Evolutionary conservation across 2,113 vertebrate genomes (phyloP), one percentile per base, ranked within the genome.

Genomic region (Aramus guarauna): DNA sequence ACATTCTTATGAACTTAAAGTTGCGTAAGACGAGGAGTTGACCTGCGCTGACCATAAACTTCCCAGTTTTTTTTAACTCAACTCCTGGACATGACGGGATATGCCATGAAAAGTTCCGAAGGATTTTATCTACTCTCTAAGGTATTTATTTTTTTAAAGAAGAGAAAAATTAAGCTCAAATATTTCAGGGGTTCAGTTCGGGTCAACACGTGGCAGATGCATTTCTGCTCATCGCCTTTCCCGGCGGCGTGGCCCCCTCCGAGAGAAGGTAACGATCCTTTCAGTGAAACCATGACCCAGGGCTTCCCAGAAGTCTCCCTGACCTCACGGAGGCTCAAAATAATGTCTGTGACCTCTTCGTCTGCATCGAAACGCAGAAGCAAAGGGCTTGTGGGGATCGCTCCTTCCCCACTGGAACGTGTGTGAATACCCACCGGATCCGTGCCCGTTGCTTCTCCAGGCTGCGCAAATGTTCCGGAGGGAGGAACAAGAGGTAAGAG

Each of bases 141-240:
- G 15, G 30, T 58, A 24, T 58, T 76, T 43, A 2, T 39, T 55
- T 63, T 27, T 85, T 59, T 36, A 47, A 86, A 60, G 60, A 82
- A 37, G 43, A 71, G 29, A 26, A 50, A 59, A 67, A 83, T 1
- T 16, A 64, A 76, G 63, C 43, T 87, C 27, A 39, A 43, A 10
- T 39, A 58, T 52, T 66, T 36, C 60, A 37, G 50, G 9, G 55
- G 32, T 30, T 73, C 36, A 7, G 30, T 32, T n/a, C 0, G 0
- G 67, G 73, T 36, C 23, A 76, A 52, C 23, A 23, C 2, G 5
- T 19, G 52, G n/a, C 23, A 53, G 37, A 19, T 55, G 36, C 24
- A 5, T 27, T 87, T 36, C n/a, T 76, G 89, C 26, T 59, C 69
- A 9, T 37, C 0, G 0, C 52, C 32, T 47, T 52, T 63, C 32